These are phyloP conservation scores for Apodemus speciosus DNA, from an alignment of 2,113 vertebrate genomes.

Conservation along the genomic window DNA sequence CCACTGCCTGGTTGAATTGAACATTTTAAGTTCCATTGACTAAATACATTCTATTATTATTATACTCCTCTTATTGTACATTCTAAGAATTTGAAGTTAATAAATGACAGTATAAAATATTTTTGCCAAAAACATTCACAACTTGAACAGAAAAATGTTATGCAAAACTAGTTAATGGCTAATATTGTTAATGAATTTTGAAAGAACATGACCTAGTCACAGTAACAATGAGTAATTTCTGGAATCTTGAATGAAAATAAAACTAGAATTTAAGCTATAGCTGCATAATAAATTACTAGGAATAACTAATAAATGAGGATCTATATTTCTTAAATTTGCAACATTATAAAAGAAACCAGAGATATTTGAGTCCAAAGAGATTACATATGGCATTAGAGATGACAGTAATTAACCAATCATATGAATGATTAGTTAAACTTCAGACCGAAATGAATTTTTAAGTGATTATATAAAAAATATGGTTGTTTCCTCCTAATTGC, in stretches of 20 bases:
- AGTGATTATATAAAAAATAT: background rate
- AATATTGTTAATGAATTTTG: background rate
- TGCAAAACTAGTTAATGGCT: background rate
- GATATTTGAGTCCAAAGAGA: background rate
- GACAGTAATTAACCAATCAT: background rate
- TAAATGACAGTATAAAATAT: background rate
- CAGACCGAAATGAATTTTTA: background rate
- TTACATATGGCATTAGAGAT: background rate
- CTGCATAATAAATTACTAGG: background rate
- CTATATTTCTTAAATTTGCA: conserved; percentile 12
- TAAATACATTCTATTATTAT: background rate
- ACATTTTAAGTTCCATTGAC: background rate
- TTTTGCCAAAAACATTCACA: conserved; percentile 8
- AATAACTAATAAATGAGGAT: background rate
- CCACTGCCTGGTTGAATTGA: too few relatives aligned
- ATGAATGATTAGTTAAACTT: conserved; percentile 15
- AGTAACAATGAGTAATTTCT: background rate
- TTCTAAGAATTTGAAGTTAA: conserved; percentile 33
- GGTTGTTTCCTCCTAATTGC: background rate
- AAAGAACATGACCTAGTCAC: background rate
- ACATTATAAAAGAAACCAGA: background rate
- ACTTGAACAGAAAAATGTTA: background rate
- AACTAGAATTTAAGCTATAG: background rate
- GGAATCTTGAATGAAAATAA: conserved; percentile 41
- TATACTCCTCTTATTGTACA: background rate